Conservation (phyloP, 2,113 vertebrate genomes). For the Hassar affinis region DNA sequence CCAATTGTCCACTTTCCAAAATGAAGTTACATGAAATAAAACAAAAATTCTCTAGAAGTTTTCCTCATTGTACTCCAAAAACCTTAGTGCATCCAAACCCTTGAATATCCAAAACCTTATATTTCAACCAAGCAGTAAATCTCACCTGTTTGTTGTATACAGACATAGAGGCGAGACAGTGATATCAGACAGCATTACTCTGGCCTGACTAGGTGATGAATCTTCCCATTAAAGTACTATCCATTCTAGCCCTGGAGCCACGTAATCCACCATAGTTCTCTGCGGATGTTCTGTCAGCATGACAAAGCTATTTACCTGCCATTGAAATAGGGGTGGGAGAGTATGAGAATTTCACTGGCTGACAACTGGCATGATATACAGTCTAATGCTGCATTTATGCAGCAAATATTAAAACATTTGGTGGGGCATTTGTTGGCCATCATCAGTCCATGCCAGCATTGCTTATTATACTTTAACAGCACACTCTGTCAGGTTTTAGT, state of each 20-base stretch:
- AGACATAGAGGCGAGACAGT: background rate
- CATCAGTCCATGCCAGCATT: background rate
- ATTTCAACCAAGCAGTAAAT: background rate
- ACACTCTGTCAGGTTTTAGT: background rate
- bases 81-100: background rate
- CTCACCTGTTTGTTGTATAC: background rate
- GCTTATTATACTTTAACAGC: background rate
- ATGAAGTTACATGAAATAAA: background rate
- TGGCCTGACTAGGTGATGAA: conserved; percentile 25
- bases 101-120: background rate
- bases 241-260: conserved; percentile 10
- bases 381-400: background rate
- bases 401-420: background rate
- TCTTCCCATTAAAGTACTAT: conserved; percentile 27
- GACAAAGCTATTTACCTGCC: conserved; percentile 48
- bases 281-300: conserved; percentile 29
- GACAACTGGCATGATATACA: background rate
- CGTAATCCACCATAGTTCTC: background rate
- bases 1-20: background rate
- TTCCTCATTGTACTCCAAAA: background rate
- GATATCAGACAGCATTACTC: background rate
- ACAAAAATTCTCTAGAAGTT: background rate
- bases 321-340: background rate
- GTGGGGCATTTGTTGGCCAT: no score
- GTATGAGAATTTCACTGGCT: background rate